phyloP scores from a whole-genome alignment of 2,888 invertebrate species.

The Pecten maximus region DNA sequence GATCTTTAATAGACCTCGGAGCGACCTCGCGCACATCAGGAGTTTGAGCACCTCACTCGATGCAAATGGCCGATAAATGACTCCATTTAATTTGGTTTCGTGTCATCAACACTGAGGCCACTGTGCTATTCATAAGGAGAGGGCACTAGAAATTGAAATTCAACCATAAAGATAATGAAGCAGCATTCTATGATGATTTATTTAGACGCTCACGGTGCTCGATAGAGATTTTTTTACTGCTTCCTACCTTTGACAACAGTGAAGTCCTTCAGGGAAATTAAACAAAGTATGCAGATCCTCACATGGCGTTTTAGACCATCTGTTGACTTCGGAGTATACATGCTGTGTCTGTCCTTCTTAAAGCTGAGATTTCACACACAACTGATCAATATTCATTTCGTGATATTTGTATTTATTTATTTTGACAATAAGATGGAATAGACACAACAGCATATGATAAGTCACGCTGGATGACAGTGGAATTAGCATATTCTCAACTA shows the following conservation, averaged over 20 bases:
- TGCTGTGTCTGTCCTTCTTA: background rate
- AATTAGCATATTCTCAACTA: too few relatives aligned
- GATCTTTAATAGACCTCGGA: conserved; percentile 13
- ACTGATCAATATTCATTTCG: background rate
- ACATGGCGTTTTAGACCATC: background rate
- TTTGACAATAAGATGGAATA: background rate
- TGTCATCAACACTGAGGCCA: background rate
- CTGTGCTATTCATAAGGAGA: background rate
- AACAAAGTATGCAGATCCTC: background rate
- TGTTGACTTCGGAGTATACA: background rate
- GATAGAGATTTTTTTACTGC: background rate
- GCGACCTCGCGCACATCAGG: background rate
- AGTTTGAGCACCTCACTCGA: background rate
- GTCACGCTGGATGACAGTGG: too few relatives aligned
- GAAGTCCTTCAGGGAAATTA: background rate
- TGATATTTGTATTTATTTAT: background rate
- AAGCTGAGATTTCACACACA: background rate
- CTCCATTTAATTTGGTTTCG: background rate
- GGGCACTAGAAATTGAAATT: background rate
- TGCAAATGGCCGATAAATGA: conserved; percentile 25
- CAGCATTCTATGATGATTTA: background rate
- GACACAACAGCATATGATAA: too few relatives aligned
- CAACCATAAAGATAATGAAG: background rate
- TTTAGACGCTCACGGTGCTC: background rate
- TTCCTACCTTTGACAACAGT: background rate